Base-by-base conservation (phyloP, 1,140 invertebrate species). In the Helicorthomorpha holstii region DNA sequence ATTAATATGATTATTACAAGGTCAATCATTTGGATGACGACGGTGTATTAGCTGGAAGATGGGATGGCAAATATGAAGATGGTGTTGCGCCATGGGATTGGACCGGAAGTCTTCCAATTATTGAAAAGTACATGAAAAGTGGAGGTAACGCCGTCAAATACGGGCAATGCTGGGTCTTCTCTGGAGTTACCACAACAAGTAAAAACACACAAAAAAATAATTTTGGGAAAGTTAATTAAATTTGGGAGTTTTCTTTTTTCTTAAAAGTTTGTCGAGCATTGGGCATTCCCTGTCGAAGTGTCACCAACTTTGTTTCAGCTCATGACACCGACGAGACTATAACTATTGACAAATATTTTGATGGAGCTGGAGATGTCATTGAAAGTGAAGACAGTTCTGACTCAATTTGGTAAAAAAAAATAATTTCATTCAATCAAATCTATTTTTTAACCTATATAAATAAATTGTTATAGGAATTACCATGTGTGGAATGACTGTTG, bases 401-500 rank as follows among this genome's bases (percentile, higher is more conserved):
- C 51, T 58, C 52, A 4, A 61, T 59, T 25, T 62, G 61, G 44
- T 46, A 10, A n/a, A n/a, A n/a, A n/a, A n/a, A n/a, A n/a, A n/a
- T n/a, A n/a, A n/a, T n/a, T n/a, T n/a, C n/a, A n/a, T n/a, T n/a
- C n/a, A n/a, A n/a, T n/a, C n/a, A n/a, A n/a, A n/a, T n/a, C n/a
- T n/a, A n/a, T n/a, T n/a, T n/a, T n/a, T n/a, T n/a, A n/a, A n/a
- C n/a, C n/a, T n/a, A n/a, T n/a, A n/a, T n/a, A n/a, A n/a, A n/a
- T n/a, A n/a, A n/a, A n/a, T n/a, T n/a, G n/a, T 41, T 51, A 12
- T 51, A 76, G 80, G 84, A 94, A 94, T 62, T 95, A 89, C 64
- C 92, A 95, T 61, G 89, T 93, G 2, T 96, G 91, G 92, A 88
- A 89, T 66, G 91, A 95, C 54, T 82, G 85, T 0, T 95, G 90